Evolutionary conservation across 2,797 vertebrate species (phyloP).

Genomic region (Discoglossus pictus): DNA sequence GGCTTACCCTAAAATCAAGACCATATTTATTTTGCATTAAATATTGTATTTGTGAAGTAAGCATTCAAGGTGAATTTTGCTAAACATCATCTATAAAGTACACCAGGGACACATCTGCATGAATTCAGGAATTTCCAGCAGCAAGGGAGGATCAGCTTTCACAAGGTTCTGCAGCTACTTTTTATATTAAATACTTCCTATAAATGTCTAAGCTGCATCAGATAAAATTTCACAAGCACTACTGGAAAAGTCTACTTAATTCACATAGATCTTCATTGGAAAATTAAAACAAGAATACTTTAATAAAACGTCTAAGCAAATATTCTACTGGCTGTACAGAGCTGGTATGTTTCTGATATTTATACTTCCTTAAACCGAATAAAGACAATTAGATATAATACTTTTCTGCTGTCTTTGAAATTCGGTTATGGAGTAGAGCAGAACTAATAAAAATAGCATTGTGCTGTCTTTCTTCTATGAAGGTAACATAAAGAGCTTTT

Average conservation of each 20-base stretch:
- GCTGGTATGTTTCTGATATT: conserved; percentile 20
- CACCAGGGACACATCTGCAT: conserved; percentile 4
- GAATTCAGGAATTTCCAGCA: conserved; percentile 30
- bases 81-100: conserved; percentile 11
- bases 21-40: background rate
- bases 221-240: conserved; percentile 60
- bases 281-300: conserved; percentile 30
- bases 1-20: too few species aligned
- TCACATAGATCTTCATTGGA: conserved; percentile 25
- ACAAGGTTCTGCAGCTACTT: conserved; percentile 61
- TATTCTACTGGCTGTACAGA: conserved; percentile 1
- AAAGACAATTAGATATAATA: conserved; percentile 43
- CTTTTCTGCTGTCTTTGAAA: conserved; percentile 39
- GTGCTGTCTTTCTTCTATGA: conserved; percentile 19
- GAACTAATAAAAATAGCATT: conserved; percentile 29
- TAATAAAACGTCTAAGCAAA: conserved; percentile 9
- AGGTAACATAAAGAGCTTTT: conserved; percentile 16
- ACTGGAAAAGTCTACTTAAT: conserved; percentile 54
- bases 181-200: conserved; percentile 63
- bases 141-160: conserved; percentile 56
- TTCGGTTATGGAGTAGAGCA: conserved; percentile 16
- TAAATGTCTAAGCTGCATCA: conserved; percentile 43
- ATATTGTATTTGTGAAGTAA: conserved; percentile 7
- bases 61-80: conserved; percentile 9
- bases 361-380: conserved; percentile 35